A percentile compares a stretch with the other conserved stretches of the same genome.
phyloP scores from a whole-genome alignment of 2,797 vertebrate genomes.

The Myiotriccus ornatus region DNA sequence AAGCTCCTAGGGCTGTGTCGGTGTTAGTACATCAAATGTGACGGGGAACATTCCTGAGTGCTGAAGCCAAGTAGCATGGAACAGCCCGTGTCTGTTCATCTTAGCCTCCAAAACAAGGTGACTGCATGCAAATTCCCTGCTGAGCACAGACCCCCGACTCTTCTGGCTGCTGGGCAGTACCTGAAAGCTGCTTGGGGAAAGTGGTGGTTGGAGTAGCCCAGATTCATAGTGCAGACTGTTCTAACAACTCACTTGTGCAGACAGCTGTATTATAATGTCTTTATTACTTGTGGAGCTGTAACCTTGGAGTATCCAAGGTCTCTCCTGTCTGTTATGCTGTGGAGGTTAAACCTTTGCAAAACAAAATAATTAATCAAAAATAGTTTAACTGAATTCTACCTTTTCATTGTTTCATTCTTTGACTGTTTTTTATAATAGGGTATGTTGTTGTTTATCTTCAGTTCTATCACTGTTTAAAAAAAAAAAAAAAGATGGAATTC shows the following conservation, averaged over 20 bases:
- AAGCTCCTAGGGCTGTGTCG: not conserved
- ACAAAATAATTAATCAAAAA: not conserved
- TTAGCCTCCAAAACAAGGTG: not conserved
- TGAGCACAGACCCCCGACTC: rapidly evolving
- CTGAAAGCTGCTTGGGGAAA: not conserved
- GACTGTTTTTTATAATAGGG: not conserved
- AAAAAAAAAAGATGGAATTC: not conserved
- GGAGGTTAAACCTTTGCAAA: not conserved
- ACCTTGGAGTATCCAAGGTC: not conserved
- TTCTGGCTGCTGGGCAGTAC: not conserved
- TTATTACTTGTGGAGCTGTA: not conserved
- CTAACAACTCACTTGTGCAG: not conserved
- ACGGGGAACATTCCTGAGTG: not conserved
- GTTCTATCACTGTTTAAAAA: not conserved
- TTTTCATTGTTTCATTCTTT: not conserved
- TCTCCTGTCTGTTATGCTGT: not conserved
- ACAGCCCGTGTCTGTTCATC: not conserved
- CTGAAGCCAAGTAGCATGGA: not conserved
- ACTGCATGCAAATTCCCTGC: not conserved
- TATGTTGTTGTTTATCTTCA: not conserved
- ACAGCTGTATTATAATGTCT: not conserved
- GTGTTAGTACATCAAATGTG: not conserved
- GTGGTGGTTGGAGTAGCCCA: not conserved
- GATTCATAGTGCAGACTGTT: not conserved
- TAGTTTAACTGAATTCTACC: not conserved